Evolutionary conservation across 1,140 invertebrate species (phyloP), one percentile per base, ranked within the genome.

Genomic region (honey bee (Apis mellifera)): DNA sequence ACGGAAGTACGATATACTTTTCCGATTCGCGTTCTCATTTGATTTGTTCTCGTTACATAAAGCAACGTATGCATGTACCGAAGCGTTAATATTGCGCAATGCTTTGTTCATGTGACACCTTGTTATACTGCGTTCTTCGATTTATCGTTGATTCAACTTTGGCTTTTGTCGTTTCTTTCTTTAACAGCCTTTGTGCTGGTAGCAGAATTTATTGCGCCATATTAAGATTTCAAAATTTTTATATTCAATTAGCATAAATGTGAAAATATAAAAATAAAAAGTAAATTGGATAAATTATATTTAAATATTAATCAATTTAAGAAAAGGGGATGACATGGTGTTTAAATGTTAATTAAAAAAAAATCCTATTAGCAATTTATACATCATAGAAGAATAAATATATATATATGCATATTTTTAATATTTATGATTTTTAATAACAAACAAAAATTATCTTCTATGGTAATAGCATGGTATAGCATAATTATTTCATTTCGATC

Each of bases 1-100:
- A 50, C 7, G n/a, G 50, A 74, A 60, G 17, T 7, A 7, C 15
- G n/a, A 26, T 52, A 26, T 19, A 48, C 54, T 21, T 59, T 69
- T 48, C 64, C 32, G 13, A 59, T 68, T 1, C 9, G 26, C 15
- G 19, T 21, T 21, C 59, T 21, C 73, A 1, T 65, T 54, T 9
- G 7, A n/a, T 57, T 59, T 19, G 75, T 66, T 78, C 50, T 26
- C 1, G n/a, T 68, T 59, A 23, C 64, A 57, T 57, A 68, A 78
- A 68, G 5, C 19, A 11, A 64, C 21, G 21, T n/a, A 7, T 19
- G 52, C 21, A 57, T 8, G 13, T 50, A 48, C 5, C 1, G 11
- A 64, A 50, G 48, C 48, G 12, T 78, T 78, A 68, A 78, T 52
- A 57, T 59, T 48, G 64, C n/a, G 64, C 32, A 26, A 59, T 19